These are phyloP conservation scores for Notothenia rossii DNA, from an alignment of 2,113 vertebrate species.

Conservation along the genomic window DNA sequence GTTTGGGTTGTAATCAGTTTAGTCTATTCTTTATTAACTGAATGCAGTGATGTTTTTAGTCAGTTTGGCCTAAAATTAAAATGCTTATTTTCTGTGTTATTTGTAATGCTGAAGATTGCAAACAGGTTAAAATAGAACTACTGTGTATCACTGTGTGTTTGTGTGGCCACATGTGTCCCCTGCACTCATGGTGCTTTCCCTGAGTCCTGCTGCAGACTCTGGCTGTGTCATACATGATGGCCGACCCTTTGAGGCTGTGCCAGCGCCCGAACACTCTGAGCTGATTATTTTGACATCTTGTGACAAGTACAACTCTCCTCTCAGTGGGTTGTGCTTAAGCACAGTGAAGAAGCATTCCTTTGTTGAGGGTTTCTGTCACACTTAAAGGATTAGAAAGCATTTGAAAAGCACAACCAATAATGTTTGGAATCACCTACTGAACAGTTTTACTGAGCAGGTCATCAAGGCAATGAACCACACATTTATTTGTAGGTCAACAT, in stretches of 20 bases:
- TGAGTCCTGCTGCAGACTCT: conserved; percentile 32
- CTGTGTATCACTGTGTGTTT: conserved; percentile 28
- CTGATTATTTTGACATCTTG: conserved; percentile 78
- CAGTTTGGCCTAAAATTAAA: background rate
- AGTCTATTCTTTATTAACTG: background rate
- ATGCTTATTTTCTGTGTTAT: background rate
- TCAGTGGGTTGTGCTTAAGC: conserved; percentile 66
- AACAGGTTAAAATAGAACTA: background rate
- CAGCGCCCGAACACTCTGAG: conserved; percentile 65
- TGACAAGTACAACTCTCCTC: conserved; percentile 74
- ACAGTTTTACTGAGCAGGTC: conserved; percentile 46
- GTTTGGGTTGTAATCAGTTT: background rate
- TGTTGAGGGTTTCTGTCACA: conserved; percentile 80
- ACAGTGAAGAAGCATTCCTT: conserved; percentile 75
- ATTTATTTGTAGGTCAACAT: conserved; percentile 41
- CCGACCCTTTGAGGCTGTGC: conserved; percentile 59
- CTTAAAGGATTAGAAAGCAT: conserved; percentile 81
- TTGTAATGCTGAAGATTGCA: background rate
- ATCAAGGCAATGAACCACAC: conserved; percentile 28
- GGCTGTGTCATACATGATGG: conserved; percentile 50
- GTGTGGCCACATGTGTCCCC: conserved; percentile 11
- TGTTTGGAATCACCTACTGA: conserved; percentile 73
- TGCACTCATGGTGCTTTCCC: conserved; percentile 20
- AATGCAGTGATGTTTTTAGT: background rate
- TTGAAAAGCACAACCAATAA: conserved; percentile 69